Evolutionary conservation across 2,113 vertebrate species (phyloP).

Genomic region (Cacatua alba): DNA sequence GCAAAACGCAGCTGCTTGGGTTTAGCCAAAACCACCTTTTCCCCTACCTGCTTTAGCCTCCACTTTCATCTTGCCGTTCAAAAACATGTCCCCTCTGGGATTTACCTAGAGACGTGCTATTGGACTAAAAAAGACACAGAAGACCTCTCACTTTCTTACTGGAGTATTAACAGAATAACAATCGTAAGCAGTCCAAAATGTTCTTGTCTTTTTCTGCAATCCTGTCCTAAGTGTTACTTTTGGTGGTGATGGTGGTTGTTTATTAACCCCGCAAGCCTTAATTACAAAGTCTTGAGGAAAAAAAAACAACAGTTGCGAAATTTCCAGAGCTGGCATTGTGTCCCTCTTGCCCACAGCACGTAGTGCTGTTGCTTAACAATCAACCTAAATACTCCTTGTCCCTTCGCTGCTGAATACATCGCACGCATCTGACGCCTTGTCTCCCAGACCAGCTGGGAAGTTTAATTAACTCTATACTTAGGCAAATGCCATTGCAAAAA

Average conservation of each 20-base stretch:
- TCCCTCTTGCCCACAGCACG: constrained; percentile 53
- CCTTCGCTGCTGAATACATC: neutral
- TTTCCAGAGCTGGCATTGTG: constrained; percentile 46
- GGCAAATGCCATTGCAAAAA: neutral
- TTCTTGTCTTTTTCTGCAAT: constrained; percentile 23
- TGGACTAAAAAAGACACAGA: constrained; percentile 8
- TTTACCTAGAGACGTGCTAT: neutral
- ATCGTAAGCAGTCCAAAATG: neutral
- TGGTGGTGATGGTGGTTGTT: constrained; percentile 29
- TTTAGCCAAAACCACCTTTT: constrained; percentile 50
- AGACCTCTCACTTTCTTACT: constrained; percentile 39
- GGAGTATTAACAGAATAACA: constrained; percentile 6
- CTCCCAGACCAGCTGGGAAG: neutral
- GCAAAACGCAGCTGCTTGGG: neutral
- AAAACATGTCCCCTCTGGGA: neutral
- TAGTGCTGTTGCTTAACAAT: constrained; percentile 54
- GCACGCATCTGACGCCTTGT: neutral
- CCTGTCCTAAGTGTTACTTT: constrained; percentile 19
- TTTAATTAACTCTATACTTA: constrained; percentile 15
- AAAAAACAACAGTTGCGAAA: constrained; percentile 31
- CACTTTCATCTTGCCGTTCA: neutral
- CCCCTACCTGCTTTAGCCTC: neutral
- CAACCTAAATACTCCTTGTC: constrained; percentile 62
- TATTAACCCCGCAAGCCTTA: constrained; percentile 60
- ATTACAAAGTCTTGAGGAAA: constrained; percentile 46